Percentiles rank a stretch among this genome's conserved stretches.
phyloP scores from a whole-genome alignment of 1,140 invertebrate genomes.

The Drosophila asahinai region DNA sequence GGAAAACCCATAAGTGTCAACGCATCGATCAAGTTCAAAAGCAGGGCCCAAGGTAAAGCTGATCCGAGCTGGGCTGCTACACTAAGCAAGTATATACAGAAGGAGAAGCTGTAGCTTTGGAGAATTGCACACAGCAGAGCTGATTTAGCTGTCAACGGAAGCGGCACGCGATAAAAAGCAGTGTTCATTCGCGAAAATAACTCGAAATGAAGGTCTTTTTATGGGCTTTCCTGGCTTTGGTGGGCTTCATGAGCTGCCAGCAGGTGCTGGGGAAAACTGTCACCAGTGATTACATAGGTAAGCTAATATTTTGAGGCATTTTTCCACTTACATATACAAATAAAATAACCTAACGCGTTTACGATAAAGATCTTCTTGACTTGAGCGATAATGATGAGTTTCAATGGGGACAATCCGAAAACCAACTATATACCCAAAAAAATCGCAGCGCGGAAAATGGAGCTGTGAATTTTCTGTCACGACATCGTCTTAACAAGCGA shows the following conservation, averaged over 20 bases:
- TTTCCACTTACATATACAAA: not conserved
- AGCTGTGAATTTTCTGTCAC: constrained; percentile 53
- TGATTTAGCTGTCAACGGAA: constrained; percentile 54
- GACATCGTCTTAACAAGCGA: constrained; percentile 67
- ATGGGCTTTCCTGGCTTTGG: constrained; percentile 22
- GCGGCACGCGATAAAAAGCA: constrained; percentile 57
- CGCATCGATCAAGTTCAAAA: constrained; percentile 43
- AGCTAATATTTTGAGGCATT: not conserved
- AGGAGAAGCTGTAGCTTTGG: constrained; percentile 1
- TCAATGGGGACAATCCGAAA: constrained; percentile 70
- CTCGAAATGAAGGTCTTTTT: constrained; percentile 41
- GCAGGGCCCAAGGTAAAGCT: constrained; percentile 45
- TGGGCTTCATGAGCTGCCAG: constrained; percentile 4
- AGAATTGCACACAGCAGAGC: constrained; percentile 22
- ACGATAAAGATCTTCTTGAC: constrained; percentile 65
- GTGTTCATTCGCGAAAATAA: constrained; percentile 20
- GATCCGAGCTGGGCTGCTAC: constrained; percentile 25
- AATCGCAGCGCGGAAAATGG: constrained; percentile 33
- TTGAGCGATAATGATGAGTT: constrained; percentile 78
- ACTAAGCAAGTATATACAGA: constrained; percentile 9
- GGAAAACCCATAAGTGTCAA: constrained; percentile 62
- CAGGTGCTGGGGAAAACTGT: constrained; percentile 36
- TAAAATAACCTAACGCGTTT: not conserved
- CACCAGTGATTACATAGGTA: constrained; percentile 51
- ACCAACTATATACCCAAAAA: constrained; percentile 27